Percentiles rank a stretch among this genome's conserved stretches.
Conservation (phyloP, 2,797 vertebrate genomes). For the Etheostoma perlongum region DNA sequence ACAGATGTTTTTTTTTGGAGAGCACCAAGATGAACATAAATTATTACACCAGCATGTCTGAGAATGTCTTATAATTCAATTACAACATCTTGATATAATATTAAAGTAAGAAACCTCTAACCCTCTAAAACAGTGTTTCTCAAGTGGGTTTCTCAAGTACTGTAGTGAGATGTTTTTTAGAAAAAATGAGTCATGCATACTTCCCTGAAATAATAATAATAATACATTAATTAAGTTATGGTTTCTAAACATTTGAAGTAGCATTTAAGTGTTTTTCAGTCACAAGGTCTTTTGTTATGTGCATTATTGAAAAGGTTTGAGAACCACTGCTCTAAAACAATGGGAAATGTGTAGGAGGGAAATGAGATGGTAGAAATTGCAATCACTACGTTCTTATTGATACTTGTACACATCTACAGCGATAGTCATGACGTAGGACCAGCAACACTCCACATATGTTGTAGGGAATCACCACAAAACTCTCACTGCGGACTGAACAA, state of each 20-base stretch:
- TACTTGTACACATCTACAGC: constrained; percentile 33
- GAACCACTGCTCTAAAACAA: not conserved
- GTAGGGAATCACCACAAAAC: not conserved
- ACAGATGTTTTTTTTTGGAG: not conserved
- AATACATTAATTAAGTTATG: too few relatives aligned
- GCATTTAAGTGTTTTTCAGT: too few relatives aligned
- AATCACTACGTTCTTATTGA: not conserved
- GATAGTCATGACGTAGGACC: constrained; percentile 16
- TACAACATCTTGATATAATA: not conserved
- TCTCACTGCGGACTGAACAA: not conserved
- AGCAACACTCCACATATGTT: constrained; percentile 35
- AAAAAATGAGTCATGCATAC: too few relatives aligned
- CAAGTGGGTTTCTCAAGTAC: too few relatives aligned
- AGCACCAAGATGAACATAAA: not conserved
- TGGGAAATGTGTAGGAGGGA: not conserved
- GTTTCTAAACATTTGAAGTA: too few relatives aligned
- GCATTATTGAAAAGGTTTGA: too few relatives aligned
- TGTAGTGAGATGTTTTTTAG: too few relatives aligned
- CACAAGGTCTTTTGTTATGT: too few relatives aligned
- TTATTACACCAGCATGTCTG: not conserved
- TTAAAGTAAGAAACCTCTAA: not conserved
- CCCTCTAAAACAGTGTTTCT: too few relatives aligned
- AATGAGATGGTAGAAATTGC: not conserved
- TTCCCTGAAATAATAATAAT: too few relatives aligned
- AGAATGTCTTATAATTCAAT: constrained; percentile 11